phyloP scores from a whole-genome alignment of 1,140 invertebrate species.

The Drosophila equinoxialis region DNA sequence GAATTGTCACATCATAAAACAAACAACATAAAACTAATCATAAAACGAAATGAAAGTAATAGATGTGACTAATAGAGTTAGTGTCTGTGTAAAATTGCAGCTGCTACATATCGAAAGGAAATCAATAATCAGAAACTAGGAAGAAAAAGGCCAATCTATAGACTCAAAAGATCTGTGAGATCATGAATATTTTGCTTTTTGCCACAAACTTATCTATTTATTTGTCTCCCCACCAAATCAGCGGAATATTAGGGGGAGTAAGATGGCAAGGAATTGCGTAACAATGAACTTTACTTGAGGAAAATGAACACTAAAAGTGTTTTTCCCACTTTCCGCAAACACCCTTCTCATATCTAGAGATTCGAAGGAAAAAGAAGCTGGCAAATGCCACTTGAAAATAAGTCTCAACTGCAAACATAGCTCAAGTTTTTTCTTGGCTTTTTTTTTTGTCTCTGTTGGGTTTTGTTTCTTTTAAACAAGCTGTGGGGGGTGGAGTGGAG shows the following conservation, averaged over 20 bases:
- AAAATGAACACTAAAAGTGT: slow-evolving; percentile 61
- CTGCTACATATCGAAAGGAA: neutral
- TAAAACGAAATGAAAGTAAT: neutral
- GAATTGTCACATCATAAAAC: slow-evolving; percentile 72
- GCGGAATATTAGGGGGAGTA: neutral
- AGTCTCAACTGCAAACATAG: neutral
- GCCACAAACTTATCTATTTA: slow-evolving; percentile 1
- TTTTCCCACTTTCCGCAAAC: slow-evolving; percentile 22
- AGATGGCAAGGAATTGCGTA: slow-evolving; percentile 48
- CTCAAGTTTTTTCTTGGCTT: neutral
- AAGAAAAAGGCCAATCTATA: too few relatives aligned
- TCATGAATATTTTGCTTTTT: neutral
- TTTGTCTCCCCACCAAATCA: neutral
- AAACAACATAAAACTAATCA: slow-evolving; percentile 10
- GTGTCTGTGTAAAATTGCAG: too few relatives aligned
- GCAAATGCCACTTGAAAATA: slow-evolving; percentile 27
- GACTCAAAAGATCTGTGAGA: too few relatives aligned
- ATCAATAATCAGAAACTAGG: neutral
- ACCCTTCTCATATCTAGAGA: too few relatives aligned
- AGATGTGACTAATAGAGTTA: neutral
- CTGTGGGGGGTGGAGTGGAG: neutral
- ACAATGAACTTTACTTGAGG: slow-evolving; percentile 71
- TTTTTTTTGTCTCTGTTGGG: neutral
- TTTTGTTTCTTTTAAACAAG: too few relatives aligned
- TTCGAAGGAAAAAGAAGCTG: slow-evolving; percentile 22